These are phyloP conservation scores for Periparus ater DNA, from an alignment of 2,797 vertebrate genomes.

Conservation along the genomic window DNA sequence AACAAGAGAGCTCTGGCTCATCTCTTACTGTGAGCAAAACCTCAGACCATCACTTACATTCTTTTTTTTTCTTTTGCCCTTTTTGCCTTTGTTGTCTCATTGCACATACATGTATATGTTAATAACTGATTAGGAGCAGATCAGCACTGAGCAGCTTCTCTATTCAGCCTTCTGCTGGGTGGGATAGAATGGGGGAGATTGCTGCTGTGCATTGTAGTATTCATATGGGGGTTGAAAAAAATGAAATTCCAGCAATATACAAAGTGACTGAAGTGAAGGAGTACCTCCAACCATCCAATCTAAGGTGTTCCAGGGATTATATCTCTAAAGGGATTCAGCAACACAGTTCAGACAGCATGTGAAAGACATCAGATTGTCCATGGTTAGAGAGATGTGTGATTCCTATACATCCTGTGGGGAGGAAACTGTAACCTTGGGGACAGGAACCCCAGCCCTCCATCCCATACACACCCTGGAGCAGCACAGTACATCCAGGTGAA, in stretches of 20 bases:
- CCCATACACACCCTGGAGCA: neutral
- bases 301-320: neutral
- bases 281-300: neutral
- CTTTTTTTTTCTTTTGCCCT: neutral
- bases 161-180: neutral
- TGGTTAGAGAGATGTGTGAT: neutral
- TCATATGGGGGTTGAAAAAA: neutral
- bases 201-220: neutral
- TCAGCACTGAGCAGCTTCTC: neutral
- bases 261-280: neutral
- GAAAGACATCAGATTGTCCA: neutral
- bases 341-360: neutral
- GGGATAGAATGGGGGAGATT: neutral
- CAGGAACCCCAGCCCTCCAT: neutral
- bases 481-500: neutral
- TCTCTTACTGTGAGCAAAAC: neutral
- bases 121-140: neutral
- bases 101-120: neutral
- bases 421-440: neutral
- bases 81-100: neutral
- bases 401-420: neutral
- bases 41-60: neutral
- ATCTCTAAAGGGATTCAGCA: neutral
- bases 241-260: neutral
- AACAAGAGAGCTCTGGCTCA: neutral